Evolutionary conservation across 1,140 invertebrate species (phyloP), one percentile per base, ranked within the genome.

Genomic region (Oncopodura yosiiana): DNA sequence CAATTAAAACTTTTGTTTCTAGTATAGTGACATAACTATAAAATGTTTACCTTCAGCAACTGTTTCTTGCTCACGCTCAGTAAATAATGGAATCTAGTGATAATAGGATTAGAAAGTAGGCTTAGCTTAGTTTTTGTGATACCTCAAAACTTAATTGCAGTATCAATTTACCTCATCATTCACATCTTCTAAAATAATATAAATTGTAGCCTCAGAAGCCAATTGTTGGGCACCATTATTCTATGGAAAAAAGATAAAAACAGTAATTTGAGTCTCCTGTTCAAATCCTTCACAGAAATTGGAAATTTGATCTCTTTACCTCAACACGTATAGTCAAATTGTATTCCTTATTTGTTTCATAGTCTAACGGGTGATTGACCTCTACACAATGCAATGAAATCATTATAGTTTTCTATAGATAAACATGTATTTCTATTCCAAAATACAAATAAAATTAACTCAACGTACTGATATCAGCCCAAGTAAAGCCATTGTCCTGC

Each of bases 111-210:
- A n/a, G n/a, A 11, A 11, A n/a, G 32, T 34, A 34, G 32, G n/a
- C n/a, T 34, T 34, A 11, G n/a, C 9, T 34, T 34, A 34, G n/a
- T 11, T 11, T 34, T n/a, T n/a, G n/a, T n/a, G n/a, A n/a, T n/a
- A n/a, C n/a, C n/a, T n/a, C n/a, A n/a, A n/a, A n/a, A n/a, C n/a
- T n/a, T n/a, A n/a, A n/a, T n/a, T n/a, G n/a, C n/a, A n/a, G n/a
- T n/a, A n/a, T n/a, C n/a, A n/a, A n/a, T n/a, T n/a, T n/a, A 61
- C 94, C 73, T 95, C 91, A 71, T 95, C 92, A 72, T 95, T 95
- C 39, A 94, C 91, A 72, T 95, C 92, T 73, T 94, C 87, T 39
- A 96, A 73, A 76, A 89, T 83, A 66, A 95, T 92, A 73, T 84
- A 86, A 52, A 94, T 87, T 30, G 89, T 94, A 3, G 89, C 86